Evolutionary conservation across 2,113 vertebrate species (phyloP), one percentile per base, ranked within the genome.

Genomic region (Hemiprocne comata): DNA sequence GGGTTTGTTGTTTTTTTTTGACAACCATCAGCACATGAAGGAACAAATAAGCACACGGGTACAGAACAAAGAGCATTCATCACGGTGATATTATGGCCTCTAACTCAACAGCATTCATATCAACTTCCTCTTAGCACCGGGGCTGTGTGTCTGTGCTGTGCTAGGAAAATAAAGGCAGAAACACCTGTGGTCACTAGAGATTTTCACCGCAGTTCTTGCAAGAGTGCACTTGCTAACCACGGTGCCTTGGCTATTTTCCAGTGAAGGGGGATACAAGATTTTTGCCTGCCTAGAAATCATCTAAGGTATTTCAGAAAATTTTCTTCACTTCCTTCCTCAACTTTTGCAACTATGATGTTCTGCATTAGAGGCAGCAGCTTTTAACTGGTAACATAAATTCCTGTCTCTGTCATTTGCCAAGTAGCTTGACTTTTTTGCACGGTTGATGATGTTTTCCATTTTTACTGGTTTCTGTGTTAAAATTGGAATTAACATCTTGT

Each of bases 1-100:
- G 40, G 40, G 40, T 42, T 42, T 42, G 40, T 42, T 42, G 40
- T 42, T 42, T 66, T 86, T 85, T 53, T 79, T 44, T 8, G 40
- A 51, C 53, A 44, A 25, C 61, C 55, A 67, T 34, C 76, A 78
- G 65, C 69, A 87, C 0, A 1, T 31, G 77, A 61, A 87, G 61
- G 90, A 90, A 89, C 72, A 90, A 93, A 77, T 13, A 67, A 92
- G 80, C 65, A 90, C 88, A 70, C 3, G 2, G 46, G 90, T 84
- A 75, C 85, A 34, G 94, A 93, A 89, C 93, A 95, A 93, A 93
- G 83, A 70, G 73, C 90, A 77, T 88, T 94, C 64, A 91, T 51
- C n/a, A 6, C 34, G 15, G 33, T 17, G 38, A 48, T 85, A 61
- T 78, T 77, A 71, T 66, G 79, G 71, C 60, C 28, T 84, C 69